Evolutionary conservation across 2,797 vertebrate genomes (phyloP), one percentile per base, ranked within the genome.

Genomic region (Ptychobarbus kaznakovi): DNA sequence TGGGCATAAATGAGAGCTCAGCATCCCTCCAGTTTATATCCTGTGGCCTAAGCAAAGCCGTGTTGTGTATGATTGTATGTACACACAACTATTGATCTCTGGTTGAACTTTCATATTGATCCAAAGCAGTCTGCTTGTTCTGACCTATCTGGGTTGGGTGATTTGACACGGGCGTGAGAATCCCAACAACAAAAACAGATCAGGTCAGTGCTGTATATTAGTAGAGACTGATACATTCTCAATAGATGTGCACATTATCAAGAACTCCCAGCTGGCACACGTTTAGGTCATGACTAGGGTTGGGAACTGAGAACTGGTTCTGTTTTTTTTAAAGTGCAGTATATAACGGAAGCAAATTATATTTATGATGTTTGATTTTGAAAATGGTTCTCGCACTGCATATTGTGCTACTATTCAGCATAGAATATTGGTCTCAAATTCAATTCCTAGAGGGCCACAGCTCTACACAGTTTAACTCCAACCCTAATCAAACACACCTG

Each of bases 61-160:
- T 22, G 32, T 84, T 84, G 40, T 58, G 46, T n/a, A 18, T 44
- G 35, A 83, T 56, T 80, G 53, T 70, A 44, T 73, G 32, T 83
- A 80, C 76, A 51, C 56, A 83, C 78, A 49, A 12, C 28, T 46
- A 83, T 88, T 77, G 83, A 87, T 81, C 80, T 83, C 63, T 81
- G 76, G 72, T 87, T 85, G 87, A 88, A 85, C 80, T 85, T 58
- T 81, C 61, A 4, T 84, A 89, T 87, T 28, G 80, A 86, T 46
- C 77, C 83, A 81, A 38, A 81, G 70, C 35, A 6, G 65, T 70
- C 38, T 70, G 72, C 32, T 74, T 53, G 63, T 40, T 61, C 46
- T 72, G 65, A 70, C 75, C 74, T 58, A 18, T n/a, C 74, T 80
- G 80, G 46, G 12, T 70, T 12, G 35, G 51, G 42, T 69, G 61